Evolutionary conservation across 2,888 invertebrate genomes (phyloP).

Genomic region (Lithophane leautieri): DNA sequence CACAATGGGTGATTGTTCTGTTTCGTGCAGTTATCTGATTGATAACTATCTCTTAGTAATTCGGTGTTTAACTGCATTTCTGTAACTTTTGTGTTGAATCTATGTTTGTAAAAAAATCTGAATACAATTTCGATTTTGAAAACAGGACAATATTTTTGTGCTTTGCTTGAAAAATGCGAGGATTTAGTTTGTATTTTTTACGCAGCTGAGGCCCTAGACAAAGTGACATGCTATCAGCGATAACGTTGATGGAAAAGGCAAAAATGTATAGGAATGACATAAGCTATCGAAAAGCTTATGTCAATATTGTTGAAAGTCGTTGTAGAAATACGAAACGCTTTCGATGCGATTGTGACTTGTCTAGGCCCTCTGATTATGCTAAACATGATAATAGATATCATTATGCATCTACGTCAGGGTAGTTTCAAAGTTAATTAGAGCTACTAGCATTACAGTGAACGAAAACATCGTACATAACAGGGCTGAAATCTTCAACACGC

Average conservation of each 20-base stretch:
- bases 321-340: no score
- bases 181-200: neutral
- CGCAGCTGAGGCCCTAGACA: no score
- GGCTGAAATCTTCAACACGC: neutral
- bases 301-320: no score
- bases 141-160: neutral
- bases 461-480: neutral
- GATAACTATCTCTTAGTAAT: constrained; percentile 59
- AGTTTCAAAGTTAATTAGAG: neutral
- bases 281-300: no score
- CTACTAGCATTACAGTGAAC: neutral
- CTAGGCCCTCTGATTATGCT: neutral
- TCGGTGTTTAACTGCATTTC: constrained; percentile 45
- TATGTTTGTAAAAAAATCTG: neutral
- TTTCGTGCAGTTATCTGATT: constrained; percentile 27
- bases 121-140: neutral
- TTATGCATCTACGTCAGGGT: neutral
- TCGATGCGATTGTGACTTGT: no score
- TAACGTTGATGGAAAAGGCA: no score
- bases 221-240: no score
- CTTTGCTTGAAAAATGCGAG: neutral
- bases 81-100: constrained; percentile 7
- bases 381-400: neutral
- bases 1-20: constrained; percentile 60
- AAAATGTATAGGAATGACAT: no score